Evolutionary conservation across 2,888 invertebrate species (phyloP), one percentile per base, ranked within the genome.

Genomic region (Tenthredo distinguenda): DNA sequence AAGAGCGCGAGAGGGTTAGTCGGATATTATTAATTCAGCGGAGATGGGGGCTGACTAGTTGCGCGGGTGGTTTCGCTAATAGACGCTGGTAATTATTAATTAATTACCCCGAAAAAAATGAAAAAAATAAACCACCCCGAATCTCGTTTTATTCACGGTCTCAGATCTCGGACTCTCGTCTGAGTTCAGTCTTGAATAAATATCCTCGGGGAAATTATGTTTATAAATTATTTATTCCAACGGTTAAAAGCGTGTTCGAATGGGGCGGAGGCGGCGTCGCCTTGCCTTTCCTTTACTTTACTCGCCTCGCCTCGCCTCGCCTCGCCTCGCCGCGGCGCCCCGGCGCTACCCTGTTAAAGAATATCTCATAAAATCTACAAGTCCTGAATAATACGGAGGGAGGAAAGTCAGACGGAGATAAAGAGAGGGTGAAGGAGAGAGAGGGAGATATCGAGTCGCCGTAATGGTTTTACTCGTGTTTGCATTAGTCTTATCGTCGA

Each of bases 401-500:
- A 62, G 62, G 10, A 26, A 62, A 62, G 62, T 21, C 9, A 1
- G 62, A 62, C 9, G 12, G 34, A 18, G 68, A 65, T 2, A 58
- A n/a, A 74, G 72, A 31, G 34, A 83, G 84, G 79, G 43, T 37
- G 37, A 74, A 55, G 10, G 58, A 76, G 31, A n/a, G 37, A 74
- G 37, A 81, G 50, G n/a, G 86, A 87, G 86, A 86, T 86, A 88
- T 87, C 86, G 87, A 84, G 87, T 88, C 88, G 88, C 88, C 88
- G 89, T 90, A 91, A 90, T 90, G 87, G 89, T 89, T 89, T 90
- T 89, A 91, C 90, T 89, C 87, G 88, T 90, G 90, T 91, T 91
- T 90, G 88, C 90, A 90, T 90, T 91, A 90, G 88, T 89, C 88
- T 91, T 90, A 91, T 91, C 91, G 87, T 62, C 82, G 84, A 86